phyloP scores from a whole-genome alignment of 2,888 invertebrate species.

The Melanophora roralis region DNA sequence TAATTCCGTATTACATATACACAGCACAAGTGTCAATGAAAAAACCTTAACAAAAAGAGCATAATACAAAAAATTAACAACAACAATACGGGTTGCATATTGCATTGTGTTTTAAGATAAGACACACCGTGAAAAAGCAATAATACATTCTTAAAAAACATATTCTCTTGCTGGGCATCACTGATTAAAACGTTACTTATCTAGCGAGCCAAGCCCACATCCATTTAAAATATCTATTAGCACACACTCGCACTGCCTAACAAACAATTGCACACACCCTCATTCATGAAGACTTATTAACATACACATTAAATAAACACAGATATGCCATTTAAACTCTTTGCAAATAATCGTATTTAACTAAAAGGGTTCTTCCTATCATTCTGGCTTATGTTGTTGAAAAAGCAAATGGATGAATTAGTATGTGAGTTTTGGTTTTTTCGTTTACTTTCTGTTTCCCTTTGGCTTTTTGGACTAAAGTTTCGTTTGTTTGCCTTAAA shows the following conservation, averaged over 20 bases:
- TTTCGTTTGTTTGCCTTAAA: conserved; percentile 53
- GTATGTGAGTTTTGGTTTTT: conserved; percentile 3
- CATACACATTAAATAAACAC: conserved; percentile 50
- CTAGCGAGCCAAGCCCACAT: neutral
- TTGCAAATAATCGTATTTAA: conserved; percentile 49
- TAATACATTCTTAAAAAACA: neutral
- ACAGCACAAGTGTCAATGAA: too few relatives aligned
- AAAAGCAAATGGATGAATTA: neutral
- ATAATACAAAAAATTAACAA: too few relatives aligned
- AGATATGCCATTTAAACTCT: conserved; percentile 52
- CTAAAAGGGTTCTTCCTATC: conserved; percentile 46
- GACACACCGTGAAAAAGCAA: too few relatives aligned
- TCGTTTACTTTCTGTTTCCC: neutral
- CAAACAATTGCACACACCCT: neutral
- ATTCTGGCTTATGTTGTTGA: neutral
- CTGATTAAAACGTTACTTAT: neutral
- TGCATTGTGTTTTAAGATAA: too few relatives aligned
- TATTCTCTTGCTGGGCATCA: too few relatives aligned
- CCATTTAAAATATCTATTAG: conserved; percentile 1
- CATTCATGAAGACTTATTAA: neutral
- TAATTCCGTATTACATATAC: too few relatives aligned
- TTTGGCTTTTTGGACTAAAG: conserved; percentile 8
- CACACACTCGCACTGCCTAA: neutral
- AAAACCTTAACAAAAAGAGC: too few relatives aligned
- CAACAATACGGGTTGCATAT: too few relatives aligned